Evolutionary conservation across 2,888 invertebrate genomes (phyloP).

Genomic region (Xestoiulus laeticollis): DNA sequence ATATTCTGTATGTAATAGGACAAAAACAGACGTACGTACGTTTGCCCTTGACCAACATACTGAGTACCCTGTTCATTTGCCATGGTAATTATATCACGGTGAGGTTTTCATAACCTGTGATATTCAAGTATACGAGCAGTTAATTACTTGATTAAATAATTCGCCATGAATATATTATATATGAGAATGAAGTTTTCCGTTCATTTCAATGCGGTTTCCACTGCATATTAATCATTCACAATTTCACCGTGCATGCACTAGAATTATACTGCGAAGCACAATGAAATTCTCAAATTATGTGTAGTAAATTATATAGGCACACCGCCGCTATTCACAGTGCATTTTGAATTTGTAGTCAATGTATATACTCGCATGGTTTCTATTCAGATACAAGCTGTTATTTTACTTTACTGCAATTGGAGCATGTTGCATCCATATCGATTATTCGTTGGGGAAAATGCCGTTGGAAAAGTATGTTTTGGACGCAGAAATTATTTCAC

Average conservation of each 20-base stretch:
- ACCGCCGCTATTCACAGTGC: not conserved
- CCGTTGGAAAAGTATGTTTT: constrained; percentile 14
- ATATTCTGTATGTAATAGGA: too few species aligned
- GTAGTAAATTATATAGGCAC: not conserved
- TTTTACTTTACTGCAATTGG: not conserved
- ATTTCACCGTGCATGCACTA: not conserved
- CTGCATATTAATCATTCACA: not conserved
- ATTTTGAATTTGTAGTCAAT: not conserved
- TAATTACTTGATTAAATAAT: constrained; percentile 25
- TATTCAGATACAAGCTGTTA: not conserved
- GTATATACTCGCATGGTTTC: not conserved
- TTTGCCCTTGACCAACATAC: not conserved
- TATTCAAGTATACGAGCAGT: not conserved
- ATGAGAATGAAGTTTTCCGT: not conserved
- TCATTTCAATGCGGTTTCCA: constrained; percentile 7
- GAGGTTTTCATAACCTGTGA: not conserved
- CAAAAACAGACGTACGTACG: too few species aligned
- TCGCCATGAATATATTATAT: not conserved
- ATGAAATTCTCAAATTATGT: constrained; percentile 15
- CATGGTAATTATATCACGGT: not conserved
- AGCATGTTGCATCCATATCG: constrained; percentile 23
- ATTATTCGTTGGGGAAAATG: constrained; percentile 30
- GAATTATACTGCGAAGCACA: not conserved
- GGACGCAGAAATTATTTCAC: constrained; percentile 29
- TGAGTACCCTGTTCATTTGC: not conserved